Evolutionary conservation across 2,113 vertebrate species (phyloP), one percentile per base, ranked within the genome.

Genomic region (Menura novaehollandiae): DNA sequence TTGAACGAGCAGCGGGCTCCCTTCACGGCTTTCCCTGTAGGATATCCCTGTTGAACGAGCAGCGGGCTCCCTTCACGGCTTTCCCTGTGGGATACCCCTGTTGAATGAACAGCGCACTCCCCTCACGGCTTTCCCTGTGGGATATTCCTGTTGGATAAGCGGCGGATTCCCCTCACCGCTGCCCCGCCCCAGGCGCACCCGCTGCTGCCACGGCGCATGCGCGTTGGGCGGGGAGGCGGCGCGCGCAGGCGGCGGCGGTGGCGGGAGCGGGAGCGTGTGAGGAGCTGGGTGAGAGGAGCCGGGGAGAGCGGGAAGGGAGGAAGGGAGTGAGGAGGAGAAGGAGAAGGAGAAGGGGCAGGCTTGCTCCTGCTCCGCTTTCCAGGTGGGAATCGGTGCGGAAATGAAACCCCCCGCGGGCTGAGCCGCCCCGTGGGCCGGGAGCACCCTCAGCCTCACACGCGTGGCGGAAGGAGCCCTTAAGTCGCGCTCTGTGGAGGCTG

Each of bases 161-260:
- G 1, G 6, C 11, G 1, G 0, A 3, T 0, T 18, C 39, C 49
- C 15, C 39, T 11, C 24, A 17, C 23, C 7, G 9, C 63, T 28
- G 37, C 37, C 13, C 62, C 52, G 44, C 63, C 72, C 32, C 73
- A 5, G 37, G 37, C 27, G 9, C 24, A 0, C 26, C 26, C 32
- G 44, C 44, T 6, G 13, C 1, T 27, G 2, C 2, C 14, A 35
- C 0, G 0, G 83, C 93, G 93, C 93, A 51, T 64, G 96, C 62
- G 85, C 6, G 2, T 3, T 5, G 3, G 58, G 58, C 1, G 7
- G 7, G 15, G 13, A 0, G 27, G 44, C 6, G 28, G 66, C 4
- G 62, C 47, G 44, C 15, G 56, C 55, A 30, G 13, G 41, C 3
- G 44, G 44, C 8, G 33, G 53, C 47, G 33, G 26, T 24, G 13